phyloP scores from a whole-genome alignment of 2,113 vertebrate species.

The Prochilodus magdalenae region DNA sequence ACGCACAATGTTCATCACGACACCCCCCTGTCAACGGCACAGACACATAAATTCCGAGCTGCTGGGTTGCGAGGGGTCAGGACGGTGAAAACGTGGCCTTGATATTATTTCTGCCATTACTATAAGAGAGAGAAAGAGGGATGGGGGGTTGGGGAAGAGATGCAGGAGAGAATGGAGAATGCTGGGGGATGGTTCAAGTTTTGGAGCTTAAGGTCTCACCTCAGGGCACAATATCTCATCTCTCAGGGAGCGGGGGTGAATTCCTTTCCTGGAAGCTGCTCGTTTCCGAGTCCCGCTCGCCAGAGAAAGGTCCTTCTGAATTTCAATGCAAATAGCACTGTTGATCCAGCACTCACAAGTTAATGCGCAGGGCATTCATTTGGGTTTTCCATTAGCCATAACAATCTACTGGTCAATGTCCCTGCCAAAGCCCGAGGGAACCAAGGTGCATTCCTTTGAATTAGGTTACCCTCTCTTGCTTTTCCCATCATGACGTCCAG shows the following conservation, averaged over 20 bases:
- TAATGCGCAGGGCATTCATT: not conserved
- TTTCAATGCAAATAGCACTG: not conserved
- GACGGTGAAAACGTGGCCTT: constrained; percentile 30
- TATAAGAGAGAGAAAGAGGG: not conserved
- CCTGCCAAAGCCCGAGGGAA: not conserved
- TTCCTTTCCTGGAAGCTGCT: constrained; percentile 1
- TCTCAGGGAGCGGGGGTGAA: not conserved
- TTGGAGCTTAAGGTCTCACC: constrained; percentile 21
- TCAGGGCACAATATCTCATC: not conserved
- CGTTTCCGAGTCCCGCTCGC: not conserved
- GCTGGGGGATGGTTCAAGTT: not conserved
- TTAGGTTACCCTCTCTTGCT: not conserved
- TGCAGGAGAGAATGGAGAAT: not conserved
- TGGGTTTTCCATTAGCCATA: no score
- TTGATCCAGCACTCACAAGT: constrained; percentile 12
- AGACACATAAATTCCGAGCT: constrained; percentile 57
- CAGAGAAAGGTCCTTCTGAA: not conserved
- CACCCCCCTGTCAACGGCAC: constrained; percentile 37
- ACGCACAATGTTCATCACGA: constrained; percentile 53
- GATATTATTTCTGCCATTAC: constrained; percentile 52
- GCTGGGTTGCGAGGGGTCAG: constrained; percentile 34
- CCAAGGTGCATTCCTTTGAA: not conserved
- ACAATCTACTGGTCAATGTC: not conserved
- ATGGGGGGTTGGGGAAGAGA: not conserved
- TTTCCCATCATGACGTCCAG: not conserved